phyloP scores from a whole-genome alignment of 1,140 invertebrate genomes.

The Neocloeon triangulifer region DNA sequence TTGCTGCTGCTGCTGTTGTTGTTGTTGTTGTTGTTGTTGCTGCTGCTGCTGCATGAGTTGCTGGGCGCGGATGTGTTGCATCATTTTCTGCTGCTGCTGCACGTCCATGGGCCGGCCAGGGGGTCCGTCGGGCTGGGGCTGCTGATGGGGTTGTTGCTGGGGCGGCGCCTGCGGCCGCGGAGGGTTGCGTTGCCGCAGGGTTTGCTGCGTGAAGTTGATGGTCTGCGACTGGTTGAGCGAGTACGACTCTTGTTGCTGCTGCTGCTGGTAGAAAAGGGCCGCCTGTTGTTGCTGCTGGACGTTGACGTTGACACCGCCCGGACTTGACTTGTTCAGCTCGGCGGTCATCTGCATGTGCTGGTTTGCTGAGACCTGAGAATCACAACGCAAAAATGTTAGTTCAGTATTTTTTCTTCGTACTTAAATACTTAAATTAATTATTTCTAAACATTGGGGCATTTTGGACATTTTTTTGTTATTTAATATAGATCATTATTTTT shows the following conservation, averaged over 20 bases:
- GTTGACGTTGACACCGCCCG: slow-evolving; percentile 49
- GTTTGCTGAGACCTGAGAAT: slow-evolving; percentile 45
- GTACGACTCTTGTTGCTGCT: slow-evolving; percentile 13
- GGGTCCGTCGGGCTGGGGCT: neutral
- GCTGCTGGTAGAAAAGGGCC: slow-evolving; percentile 8
- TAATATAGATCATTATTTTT: too few relatives aligned
- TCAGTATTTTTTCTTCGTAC: neutral
- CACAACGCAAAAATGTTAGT: neutral
- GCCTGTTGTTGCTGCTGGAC: slow-evolving; percentile 17
- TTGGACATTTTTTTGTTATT: too few relatives aligned
- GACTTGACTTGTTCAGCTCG: slow-evolving; percentile 24
- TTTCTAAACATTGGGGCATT: too few relatives aligned
- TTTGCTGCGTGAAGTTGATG: slow-evolving; percentile 62
- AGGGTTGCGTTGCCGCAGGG: slow-evolving; percentile 23
- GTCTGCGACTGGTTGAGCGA: slow-evolving; percentile 42
- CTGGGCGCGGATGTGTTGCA: slow-evolving; percentile 12
- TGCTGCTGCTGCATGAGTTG: slow-evolving; percentile 11
- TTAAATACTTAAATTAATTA: too few relatives aligned
- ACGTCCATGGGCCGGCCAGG: neutral
- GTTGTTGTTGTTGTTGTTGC: slow-evolving; percentile 15
- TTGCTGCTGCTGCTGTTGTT: slow-evolving; percentile 26
- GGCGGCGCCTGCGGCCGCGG: slow-evolving; percentile 14
- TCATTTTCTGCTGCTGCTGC: slow-evolving; percentile 7
- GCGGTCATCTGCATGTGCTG: slow-evolving; percentile 53
- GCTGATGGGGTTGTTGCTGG: slow-evolving; percentile 13